Conservation (phyloP, 2,888 invertebrate genomes). For the Isotomurus palustris region DNA sequence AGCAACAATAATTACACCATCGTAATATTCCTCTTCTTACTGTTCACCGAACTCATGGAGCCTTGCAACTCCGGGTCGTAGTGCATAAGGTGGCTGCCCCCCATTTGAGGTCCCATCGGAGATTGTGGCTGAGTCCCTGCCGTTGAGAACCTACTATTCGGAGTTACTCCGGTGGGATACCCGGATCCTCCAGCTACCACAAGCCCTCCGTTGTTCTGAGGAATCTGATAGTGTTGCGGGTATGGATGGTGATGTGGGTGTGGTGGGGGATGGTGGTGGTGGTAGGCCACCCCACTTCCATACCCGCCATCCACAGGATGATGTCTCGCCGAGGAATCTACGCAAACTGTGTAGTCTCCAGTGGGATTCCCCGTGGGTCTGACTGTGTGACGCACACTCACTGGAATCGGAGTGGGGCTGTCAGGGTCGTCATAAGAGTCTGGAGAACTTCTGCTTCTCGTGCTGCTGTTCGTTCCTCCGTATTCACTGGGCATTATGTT, state of each 20-base stretch:
- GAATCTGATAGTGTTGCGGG: constrained; percentile 40
- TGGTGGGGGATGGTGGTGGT: constrained; percentile 15
- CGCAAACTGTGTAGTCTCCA: constrained; percentile 39
- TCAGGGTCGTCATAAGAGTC: constrained; percentile 45
- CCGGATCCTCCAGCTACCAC: constrained; percentile 22
- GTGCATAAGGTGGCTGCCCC: constrained; percentile 25
- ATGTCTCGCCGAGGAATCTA: constrained; percentile 31
- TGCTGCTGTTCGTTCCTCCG: constrained; percentile 31
- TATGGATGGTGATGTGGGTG: constrained; percentile 29
- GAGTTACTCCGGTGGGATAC: constrained; percentile 25
- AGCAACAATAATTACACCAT: constrained; percentile 53
- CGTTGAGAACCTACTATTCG: constrained; percentile 19
- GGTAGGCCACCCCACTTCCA: constrained; percentile 16
- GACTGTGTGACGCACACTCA: constrained; percentile 37
- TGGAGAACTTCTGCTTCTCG: constrained; percentile 40
- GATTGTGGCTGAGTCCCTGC: constrained; percentile 20
- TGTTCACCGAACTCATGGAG: constrained; percentile 57
- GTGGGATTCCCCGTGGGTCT: constrained; percentile 18
- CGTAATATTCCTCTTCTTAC: constrained; percentile 57
- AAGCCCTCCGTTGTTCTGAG: constrained; percentile 35
- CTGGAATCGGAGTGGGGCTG: constrained; percentile 43
- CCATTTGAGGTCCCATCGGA: background rate
- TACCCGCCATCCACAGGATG: constrained; percentile 4
- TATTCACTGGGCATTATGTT: constrained; percentile 39
- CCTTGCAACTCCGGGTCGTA: constrained; percentile 57